Base-by-base conservation (phyloP, 2,797 vertebrate species). In the Neosalanx taihuensis region DNA sequence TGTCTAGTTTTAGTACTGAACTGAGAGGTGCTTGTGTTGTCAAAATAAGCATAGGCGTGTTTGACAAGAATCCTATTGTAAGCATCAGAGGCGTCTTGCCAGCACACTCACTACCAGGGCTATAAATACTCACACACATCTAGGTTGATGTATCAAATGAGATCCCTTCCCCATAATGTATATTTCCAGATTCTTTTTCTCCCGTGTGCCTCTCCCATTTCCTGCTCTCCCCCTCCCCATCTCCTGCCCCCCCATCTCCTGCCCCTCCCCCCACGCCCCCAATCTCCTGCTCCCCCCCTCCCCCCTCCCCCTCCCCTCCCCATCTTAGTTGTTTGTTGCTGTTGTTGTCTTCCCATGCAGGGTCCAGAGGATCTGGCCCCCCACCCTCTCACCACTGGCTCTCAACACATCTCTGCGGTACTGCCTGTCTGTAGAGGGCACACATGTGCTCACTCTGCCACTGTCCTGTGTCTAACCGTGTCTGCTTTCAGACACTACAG, bases 301-400 rank as follows among this genome's bases (percentile, higher is more conserved):
- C n/a, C 65, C 18, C 76, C 51, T 35, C 1, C 23, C 33, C 67
- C 73, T 30, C 73, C 66, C 82, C 83, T 77, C 85, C 77, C 86
- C 86, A 83, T 90, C 89, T 87, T 91, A 93, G 92, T 92, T 91
- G 92, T 90, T 93, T 90, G 92, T 93, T 92, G 89, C 88, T 91
- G 87, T 92, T 93, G 80, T 93, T 94, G 92, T 94, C 90, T 94
- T 88, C 91, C 90, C 85, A 90, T 94, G 91, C 93, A 94, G 93
- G 92, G 92, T 93, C 91, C 93, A 86, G 93, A 94, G 88, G 92
- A 93, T 90, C 89, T 91, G 89, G 84, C 82, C 87, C 92, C 87
- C 85, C 89, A 92, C 90, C 90, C 92, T 91, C 91, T 92, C 90
- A 90, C 91, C 90, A 92, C 90, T 89, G 92, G 92, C 86, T 92